Base-by-base conservation (phyloP, 1,140 invertebrate species). In the Pogonognathellus flavescens region DNA sequence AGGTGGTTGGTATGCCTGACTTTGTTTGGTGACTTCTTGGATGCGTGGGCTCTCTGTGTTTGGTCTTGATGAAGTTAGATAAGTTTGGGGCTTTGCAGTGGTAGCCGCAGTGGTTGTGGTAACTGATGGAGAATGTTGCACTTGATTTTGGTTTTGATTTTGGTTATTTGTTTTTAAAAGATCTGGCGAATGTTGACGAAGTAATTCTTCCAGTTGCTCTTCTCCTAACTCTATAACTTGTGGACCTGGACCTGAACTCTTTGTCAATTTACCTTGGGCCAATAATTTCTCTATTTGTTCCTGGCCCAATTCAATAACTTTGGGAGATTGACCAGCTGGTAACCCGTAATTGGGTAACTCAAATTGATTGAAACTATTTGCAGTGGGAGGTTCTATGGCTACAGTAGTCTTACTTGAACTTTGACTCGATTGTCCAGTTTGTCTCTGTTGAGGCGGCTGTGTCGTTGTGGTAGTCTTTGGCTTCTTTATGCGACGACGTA, bases 161-260 rank as follows among this genome's bases (percentile, higher is more conserved):
- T 13, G 22, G 8, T 13, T 13, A 10, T 22, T 50, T 0, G 81
- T n/a, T 41, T 50, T 62, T 0, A n/a, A 6, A 59, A 8, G 49
- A 7, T 62, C 81, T 82, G 31, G 60, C 2, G 60, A 52, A 31
- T 84, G 18, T 49, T 57, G 49, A 10, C 60, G 49, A 10, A 80
- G 41, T 5, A 66, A 55, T 1, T 57, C 60, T 20, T 80, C 50
- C 9, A 72, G 14, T 22, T 80, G 31, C 6, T 53, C 52, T 60
- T 70, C 60, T 8, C 50, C 57, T 14, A 85, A 57, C 57, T 59
- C 72, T 49, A 86, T 83, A 84, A 82, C 57, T 13, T 85, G 66
- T 80, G 70, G 84, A 11, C 72, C 62, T 8, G 72, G 10, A 16
- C 72, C 50, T 53, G 50, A 14, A 55, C 50, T 81, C 18, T 81